Evolutionary conservation across 2,888 invertebrate species (phyloP), one percentile per base, ranked within the genome.

Genomic region (Tipula confusa): DNA sequence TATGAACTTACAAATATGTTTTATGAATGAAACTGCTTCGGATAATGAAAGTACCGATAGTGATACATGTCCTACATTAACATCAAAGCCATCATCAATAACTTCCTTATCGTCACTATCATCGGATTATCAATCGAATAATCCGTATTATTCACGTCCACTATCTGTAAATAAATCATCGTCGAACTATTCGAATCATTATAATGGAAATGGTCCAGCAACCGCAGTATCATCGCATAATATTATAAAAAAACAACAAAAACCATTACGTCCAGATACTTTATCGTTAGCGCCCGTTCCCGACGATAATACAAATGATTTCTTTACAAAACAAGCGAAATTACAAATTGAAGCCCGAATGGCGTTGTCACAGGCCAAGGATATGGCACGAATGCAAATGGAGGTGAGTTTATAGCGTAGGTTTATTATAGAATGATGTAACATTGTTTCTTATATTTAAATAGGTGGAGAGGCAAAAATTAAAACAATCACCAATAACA

Each of bases 1-100:
- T 86, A 97, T 95, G 94, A 97, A 97, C 91, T 93, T 97, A 83
- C 97, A 97, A 92, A 97, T 98, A 87, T 97, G 97, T 91, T 97
- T 97, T 90, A 96, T 97, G 95, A 97, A 97, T 89, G 97, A 98
- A 89, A 95, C 95, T 84, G 94, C 94, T 84, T 95, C 95, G 83
- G 96, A 96, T 89, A 94, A 93, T 87, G 96, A 96, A 89, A 95
- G 95, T 86, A 94, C 94, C 84, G 95, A 95, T 87, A 91, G 93
- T 85, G 95, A 95, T 89, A 87, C 87, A 82, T 88, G 88, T 85
- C 88, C 88, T 79, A 88, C 88, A 85, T 85, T 88, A 84, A 87
- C 88, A 4, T 83, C 85, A 29, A 33, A 79, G 24, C n/a, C 48
- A 82, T 84, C 85, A 81, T 83, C 79, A 31, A 64, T 48, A 13